phyloP scores from a whole-genome alignment of 2,797 vertebrate species.

The Sebastes oblongus region DNA sequence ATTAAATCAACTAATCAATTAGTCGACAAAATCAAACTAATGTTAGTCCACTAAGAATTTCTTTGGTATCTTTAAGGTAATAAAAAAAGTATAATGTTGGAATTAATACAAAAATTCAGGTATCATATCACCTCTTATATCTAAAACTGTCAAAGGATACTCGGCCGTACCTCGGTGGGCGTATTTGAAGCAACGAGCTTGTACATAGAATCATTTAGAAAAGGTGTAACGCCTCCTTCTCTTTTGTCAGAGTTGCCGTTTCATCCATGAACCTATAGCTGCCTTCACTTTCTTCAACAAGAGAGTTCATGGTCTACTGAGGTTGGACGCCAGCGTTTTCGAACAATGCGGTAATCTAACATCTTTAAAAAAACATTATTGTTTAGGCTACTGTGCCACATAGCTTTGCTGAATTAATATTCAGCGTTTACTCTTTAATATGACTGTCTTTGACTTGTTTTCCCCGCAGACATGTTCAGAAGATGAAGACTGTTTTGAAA shows the following conservation, averaged over 20 bases:
- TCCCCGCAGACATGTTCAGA: slow-evolving; percentile 32
- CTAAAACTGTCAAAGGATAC: not conserved
- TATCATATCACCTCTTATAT: not conserved
- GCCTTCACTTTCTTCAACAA: too few species aligned
- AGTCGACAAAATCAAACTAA: too few species aligned
- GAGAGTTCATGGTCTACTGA: not conserved
- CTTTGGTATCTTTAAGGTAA: not conserved
- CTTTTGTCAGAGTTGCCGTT: not conserved
- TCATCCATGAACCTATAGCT: not conserved
- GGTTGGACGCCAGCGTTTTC: not conserved
- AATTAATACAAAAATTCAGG: not conserved
- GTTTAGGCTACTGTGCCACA: not conserved
- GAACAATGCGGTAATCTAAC: slow-evolving; percentile 29
- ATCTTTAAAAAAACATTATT: not conserved
- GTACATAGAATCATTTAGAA: not conserved
- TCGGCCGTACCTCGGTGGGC: not conserved
- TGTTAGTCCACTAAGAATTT: not conserved
- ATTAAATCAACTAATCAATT: too few species aligned
- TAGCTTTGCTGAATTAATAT: not conserved
- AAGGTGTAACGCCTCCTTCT: not conserved
- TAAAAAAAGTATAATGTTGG: not conserved
- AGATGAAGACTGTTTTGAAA: not conserved
- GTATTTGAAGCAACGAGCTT: not conserved
- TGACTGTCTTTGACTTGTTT: not conserved
- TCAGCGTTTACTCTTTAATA: not conserved